Evolutionary conservation across 2,113 vertebrate species (phyloP), one percentile per base, ranked within the genome.

Genomic region (Aviceda subcristata): DNA sequence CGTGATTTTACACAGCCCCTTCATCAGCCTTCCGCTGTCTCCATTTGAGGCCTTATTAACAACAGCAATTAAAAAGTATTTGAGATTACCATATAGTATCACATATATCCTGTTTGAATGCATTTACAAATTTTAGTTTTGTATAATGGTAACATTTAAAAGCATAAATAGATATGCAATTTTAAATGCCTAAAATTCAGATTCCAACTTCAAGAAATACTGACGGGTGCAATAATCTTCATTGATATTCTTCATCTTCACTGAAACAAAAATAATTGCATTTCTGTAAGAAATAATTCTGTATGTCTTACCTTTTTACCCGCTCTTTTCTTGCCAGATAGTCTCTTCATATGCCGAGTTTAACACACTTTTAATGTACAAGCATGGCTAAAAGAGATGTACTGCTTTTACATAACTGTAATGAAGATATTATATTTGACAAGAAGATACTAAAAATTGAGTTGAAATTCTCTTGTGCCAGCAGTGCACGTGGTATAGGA

Each of bases 401-500:
- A 17, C 20, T 56, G 20, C 39, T 78, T 67, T 27, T 48, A 43
- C 16, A 2, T 11, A 23, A 8, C 36, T 41, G 2, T 19, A 39
- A 55, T 7, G 19, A 56, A 72, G 39, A 30, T 32, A n/a, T 0
- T 15, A 0, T 3, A 75, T 59, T 39, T 68, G 67, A 64, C 76
- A 82, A 45, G 30, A 51, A 74, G 56, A 36, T 15, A 53, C 22
- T 32, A 43, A 91, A 56, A 46, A 8, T 8, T 7, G 45, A 71
- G 72, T 2, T 22, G 39, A 55, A 64, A 57, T 74, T 66, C 36
- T 51, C 23, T 23, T 5, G 9, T 55, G 68, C 75, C 39, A 69
- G 36, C 19, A 48, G 23, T 1, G 34, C n/a, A 45, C 0, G 0
- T 38, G 15, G 8, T 23, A 9, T 10, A 63, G 41, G 23, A 53